Evolutionary conservation across 2,113 vertebrate genomes (phyloP), one percentile per base, ranked within the genome.

Genomic region (Leucopternis melanops): DNA sequence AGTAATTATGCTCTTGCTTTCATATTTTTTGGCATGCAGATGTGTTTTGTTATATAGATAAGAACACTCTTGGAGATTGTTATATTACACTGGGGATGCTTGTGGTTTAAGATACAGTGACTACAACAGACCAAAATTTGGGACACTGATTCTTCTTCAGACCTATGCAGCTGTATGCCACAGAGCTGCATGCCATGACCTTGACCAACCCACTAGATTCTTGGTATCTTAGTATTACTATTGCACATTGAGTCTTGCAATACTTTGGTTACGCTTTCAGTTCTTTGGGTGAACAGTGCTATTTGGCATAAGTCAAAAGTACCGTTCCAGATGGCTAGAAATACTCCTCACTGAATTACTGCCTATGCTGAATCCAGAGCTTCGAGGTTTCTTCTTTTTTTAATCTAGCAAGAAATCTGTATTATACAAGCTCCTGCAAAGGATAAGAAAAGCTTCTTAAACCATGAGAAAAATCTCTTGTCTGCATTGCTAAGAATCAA

Each of bases 161-260:
- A n/a, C 13, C 11, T 45, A 4, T 19, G 3, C 38, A 71, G 65
- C 84, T 69, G 40, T 10, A 0, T 2, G 11, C n/a, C 12, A 2
- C 15, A 4, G 40, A 49, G 50, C 66, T 32, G 47, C 40, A 5
- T 11, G 40, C 52, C 15, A 1, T 3, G 8, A 49, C 50, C 44
- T 71, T 47, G 34, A 27, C 44, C 52, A 52, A 0, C 22, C 38
- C 72, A 13, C 45, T 11, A 7, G 25, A 38, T 59, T 88, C 36
- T 34, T 59, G 38, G 4, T 22, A 11, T 3, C 36, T 73, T 25
- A 11, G 32, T 19, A 1, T 58, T 11, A 3, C n/a, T 38, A 0
- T 6, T 86, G n/a, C 4, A 1, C 44, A 8, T 8, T 0, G 2
- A 45, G 22, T 17, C 69, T 34, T 15, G 29, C 31, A 52, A 1